Base-by-base conservation (phyloP, 2,797 vertebrate species). In the Sebastes wilsoni region DNA sequence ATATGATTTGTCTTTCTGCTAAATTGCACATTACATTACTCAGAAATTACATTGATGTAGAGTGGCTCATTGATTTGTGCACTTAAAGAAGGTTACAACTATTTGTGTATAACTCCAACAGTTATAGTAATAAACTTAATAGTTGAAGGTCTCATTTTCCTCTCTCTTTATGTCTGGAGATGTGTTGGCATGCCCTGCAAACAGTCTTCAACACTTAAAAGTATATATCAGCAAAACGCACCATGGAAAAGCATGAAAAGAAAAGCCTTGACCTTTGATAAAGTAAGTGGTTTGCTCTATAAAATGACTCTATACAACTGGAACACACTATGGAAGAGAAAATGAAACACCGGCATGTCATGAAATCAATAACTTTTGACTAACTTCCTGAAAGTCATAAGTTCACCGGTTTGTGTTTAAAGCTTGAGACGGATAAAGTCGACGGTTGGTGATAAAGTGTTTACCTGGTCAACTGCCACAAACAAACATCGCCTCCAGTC, bases 381-480 rank as follows among this genome's bases (percentile, higher is more conserved):
- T 3, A 52, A 65, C 49, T 6, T n/a, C 16, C 25, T 5, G 8
- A n/a, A 6, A 16, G 34, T 75, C 28, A 22, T 5, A 28, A 25
- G 55, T 38, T 64, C 28, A 46, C 36, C 0, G 22, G 42, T 28
- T 49, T n/a, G 28, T 49, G 38, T 69, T 59, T 16, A 9, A 36
- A 69, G 54, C 13, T 6, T 3, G 22, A 27, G 58, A 4, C 4
- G 36, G 52, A 66, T 20, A 8, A 23, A 55, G 66, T 30, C 32
- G 42, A 8, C 30, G 38, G 66, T 66, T 54, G 22, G 32, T 23
- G 23, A 28, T 36, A 27, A 65, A 64, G 38, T 74, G 81, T 83
- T 83, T 62, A 67, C 56, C 76, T 9, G 64, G 59, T 82, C 72
- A 59, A 22, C 23, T 46, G 66, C 49, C 36, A 49, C 60, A 8